Evolutionary conservation across 2,888 invertebrate species (phyloP).

Genomic region (Stenodema calcarata): DNA sequence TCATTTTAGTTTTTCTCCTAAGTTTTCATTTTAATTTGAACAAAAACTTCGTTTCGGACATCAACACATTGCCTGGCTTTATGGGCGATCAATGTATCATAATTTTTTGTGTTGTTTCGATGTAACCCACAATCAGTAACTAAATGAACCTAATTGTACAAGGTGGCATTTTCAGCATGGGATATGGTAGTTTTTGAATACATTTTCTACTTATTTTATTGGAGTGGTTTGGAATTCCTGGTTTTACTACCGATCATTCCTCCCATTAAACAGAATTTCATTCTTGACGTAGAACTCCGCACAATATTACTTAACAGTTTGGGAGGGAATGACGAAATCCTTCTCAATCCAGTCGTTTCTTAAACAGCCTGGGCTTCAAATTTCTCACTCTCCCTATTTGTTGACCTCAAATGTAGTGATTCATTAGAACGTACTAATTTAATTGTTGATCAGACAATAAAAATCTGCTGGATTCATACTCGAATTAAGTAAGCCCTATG

Average conservation of each 20-base stretch:
- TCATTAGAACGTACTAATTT: too few relatives aligned
- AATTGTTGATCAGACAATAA: too few relatives aligned
- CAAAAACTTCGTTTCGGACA: neutral
- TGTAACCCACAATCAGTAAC: constrained; percentile 22
- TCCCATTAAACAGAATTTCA: neutral
- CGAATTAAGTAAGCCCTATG: too few relatives aligned
- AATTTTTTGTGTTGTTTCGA: constrained; percentile 17
- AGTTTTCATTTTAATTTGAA: neutral
- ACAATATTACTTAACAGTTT: too few relatives aligned
- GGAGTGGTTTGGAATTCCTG: neutral
- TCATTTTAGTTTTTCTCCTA: neutral
- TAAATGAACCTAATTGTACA: neutral
- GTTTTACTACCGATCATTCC: neutral
- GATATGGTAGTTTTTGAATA: neutral
- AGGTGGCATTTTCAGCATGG: constrained; percentile 17
- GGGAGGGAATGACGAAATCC: too few relatives aligned
- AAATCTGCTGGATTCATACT: too few relatives aligned
- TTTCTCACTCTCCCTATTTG: too few relatives aligned
- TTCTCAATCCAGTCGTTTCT: too few relatives aligned
- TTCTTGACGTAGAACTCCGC: too few relatives aligned
- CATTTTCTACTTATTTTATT: neutral
- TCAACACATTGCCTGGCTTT: constrained; percentile 22
- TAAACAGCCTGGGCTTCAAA: too few relatives aligned
- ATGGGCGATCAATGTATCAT: constrained; percentile 27
- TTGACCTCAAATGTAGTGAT: too few relatives aligned